phyloP scores from a whole-genome alignment of 1,140 invertebrate species.

The Neoseiulus cucumeris region DNA sequence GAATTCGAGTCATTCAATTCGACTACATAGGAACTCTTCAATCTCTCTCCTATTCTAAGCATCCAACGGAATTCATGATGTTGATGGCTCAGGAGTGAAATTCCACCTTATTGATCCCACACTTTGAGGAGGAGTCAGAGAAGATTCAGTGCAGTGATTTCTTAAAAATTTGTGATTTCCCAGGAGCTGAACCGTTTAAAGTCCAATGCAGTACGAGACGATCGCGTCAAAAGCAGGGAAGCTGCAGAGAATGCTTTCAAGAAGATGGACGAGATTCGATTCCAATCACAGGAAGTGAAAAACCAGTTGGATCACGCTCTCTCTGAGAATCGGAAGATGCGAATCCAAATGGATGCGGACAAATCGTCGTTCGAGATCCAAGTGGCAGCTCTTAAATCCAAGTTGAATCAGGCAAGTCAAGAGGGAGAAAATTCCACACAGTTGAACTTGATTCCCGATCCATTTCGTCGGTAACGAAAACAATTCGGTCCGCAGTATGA shows the following conservation, averaged over 20 bases:
- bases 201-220: conserved; percentile 19
- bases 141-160: too few species aligned
- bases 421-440: too few species aligned
- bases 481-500: conserved; percentile 39
- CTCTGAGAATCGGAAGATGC: conserved; percentile 56
- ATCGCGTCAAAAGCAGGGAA: conserved; percentile 23
- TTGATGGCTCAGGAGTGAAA: too few species aligned
- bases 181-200: conserved; percentile 4
- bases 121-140: too few species aligned
- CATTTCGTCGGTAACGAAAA: conserved; percentile 60
- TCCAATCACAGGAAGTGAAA: conserved; percentile 61
- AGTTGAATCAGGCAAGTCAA: conserved; percentile 55
- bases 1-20: too few species aligned
- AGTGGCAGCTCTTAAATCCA: conserved; percentile 66
- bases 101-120: too few species aligned
- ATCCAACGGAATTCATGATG: too few species aligned
- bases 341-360: conserved; percentile 71
- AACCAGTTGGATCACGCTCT: conserved; percentile 65
- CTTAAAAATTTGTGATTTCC: too few species aligned
- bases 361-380: conserved; percentile 67
- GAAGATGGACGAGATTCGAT: conserved; percentile 44
- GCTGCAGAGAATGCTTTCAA: conserved; percentile 20
- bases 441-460: conserved; percentile 17
- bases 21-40: too few species aligned
- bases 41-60: too few species aligned